Conservation (phyloP, 2,113 vertebrate species). For the Sclerurus mexicanus region DNA sequence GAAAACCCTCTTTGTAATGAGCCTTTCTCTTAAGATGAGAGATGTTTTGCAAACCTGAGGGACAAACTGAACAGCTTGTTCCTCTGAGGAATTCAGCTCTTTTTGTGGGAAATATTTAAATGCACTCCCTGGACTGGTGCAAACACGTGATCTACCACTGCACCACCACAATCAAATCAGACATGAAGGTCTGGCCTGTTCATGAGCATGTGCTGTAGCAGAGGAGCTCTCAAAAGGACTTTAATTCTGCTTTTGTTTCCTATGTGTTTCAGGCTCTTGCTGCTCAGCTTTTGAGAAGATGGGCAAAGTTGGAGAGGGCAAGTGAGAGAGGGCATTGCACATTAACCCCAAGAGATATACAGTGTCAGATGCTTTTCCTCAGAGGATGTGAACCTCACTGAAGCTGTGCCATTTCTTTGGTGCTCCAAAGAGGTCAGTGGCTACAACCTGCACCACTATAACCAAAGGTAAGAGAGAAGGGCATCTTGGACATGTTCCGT, state of each 20-base stretch:
- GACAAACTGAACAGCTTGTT: not conserved
- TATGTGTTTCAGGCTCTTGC: not conserved
- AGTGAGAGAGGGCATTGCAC: not conserved
- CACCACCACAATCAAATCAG: accelerated
- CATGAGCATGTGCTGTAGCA: not conserved
- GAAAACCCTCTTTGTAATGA: not conserved
- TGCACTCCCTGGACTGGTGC: not conserved
- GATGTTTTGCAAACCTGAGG: not conserved
- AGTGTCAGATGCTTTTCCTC: not conserved
- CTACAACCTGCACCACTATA: not conserved
- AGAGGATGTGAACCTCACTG: not conserved
- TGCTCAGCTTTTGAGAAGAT: not conserved
- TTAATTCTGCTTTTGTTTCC: not conserved
- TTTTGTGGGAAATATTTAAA: not conserved
- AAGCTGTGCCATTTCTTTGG: not conserved
- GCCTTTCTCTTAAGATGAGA: not conserved
- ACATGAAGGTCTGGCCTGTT: not conserved
- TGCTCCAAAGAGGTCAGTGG: not conserved
- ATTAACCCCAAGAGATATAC: accelerated
- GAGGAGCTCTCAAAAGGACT: not conserved
- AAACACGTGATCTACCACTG: not conserved
- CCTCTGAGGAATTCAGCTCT: not conserved
- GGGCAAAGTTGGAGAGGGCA: not conserved
- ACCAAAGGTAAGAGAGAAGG: not conserved
- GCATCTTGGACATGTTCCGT: accelerated